These are phyloP conservation scores for Rousettus madagascariensis DNA, from an alignment of 2,797 vertebrate genomes.

Conservation along the genomic window DNA sequence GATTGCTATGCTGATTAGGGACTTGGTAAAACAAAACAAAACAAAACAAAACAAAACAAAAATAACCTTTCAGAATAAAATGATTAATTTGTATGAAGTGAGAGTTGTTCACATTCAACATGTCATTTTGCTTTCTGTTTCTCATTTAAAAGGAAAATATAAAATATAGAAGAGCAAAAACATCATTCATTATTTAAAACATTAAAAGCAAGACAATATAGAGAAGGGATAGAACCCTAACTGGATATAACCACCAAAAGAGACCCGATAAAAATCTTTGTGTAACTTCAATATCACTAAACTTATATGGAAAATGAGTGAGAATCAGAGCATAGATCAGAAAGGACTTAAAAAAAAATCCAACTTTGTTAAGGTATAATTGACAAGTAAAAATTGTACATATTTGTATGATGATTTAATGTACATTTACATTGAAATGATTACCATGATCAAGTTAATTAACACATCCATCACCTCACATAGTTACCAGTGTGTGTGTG, in stretches of 20 bases:
- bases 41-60: neutral
- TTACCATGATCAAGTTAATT: neutral
- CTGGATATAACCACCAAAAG: neutral
- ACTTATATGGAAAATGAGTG: neutral
- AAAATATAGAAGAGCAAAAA: neutral
- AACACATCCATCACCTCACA: neutral
- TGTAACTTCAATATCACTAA: neutral
- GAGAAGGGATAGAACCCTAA: neutral
- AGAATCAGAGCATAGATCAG: neutral
- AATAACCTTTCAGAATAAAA: neutral
- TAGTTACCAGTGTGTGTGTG: neutral
- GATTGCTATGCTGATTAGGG: neutral
- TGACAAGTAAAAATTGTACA: neutral
- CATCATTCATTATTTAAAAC: neutral
- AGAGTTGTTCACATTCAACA: neutral
- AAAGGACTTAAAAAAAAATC: neutral
- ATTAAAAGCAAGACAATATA: neutral
- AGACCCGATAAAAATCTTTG: neutral
- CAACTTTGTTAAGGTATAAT: neutral
- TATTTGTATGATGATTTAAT: neutral
- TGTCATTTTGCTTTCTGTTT: slow-evolving; percentile 6
- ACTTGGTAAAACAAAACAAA: neutral
- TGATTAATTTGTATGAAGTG: neutral
- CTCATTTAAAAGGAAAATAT: slow-evolving; percentile 28
- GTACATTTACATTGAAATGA: neutral